Conservation (phyloP, 2,888 invertebrate genomes). For the Tachystola acroxantha region DNA sequence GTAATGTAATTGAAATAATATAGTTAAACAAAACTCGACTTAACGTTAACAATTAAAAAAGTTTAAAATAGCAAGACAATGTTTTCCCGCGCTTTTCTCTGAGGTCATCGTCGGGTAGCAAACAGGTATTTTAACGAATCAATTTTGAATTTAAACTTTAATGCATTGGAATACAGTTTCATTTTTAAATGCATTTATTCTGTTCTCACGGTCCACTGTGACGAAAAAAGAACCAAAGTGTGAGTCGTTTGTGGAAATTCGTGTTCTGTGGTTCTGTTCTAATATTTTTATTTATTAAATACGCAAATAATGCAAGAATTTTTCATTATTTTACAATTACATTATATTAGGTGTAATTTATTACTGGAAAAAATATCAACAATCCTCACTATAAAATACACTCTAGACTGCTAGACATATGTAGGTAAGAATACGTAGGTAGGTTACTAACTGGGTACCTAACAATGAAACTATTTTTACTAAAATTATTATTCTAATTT, state of each 20-base stretch:
- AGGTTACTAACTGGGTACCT: too few species aligned
- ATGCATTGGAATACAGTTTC: background rate
- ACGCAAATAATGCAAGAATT: too few species aligned
- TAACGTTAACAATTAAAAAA: background rate
- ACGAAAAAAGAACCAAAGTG: background rate
- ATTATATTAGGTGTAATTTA: too few species aligned
- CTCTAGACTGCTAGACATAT: too few species aligned
- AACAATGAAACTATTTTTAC: too few species aligned
- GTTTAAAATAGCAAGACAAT: background rate
- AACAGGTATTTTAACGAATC: slow-evolving; percentile 27
- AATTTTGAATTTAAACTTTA: slow-evolving; percentile 6
- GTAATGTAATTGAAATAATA: too few species aligned
- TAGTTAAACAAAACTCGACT: background rate
- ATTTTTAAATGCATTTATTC: background rate
- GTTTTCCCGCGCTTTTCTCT: slow-evolving; percentile 19
- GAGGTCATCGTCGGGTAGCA: slow-evolving; percentile 36
- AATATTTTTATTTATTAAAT: background rate
- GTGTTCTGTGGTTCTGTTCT: background rate
- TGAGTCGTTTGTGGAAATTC: background rate
- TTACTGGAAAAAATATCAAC: too few species aligned
- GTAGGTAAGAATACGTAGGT: too few species aligned
- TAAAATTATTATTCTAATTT: too few species aligned
- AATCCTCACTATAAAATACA: too few species aligned
- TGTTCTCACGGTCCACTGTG: slow-evolving; percentile 12
- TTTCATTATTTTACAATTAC: too few species aligned